phyloP scores from a whole-genome alignment of 2,888 invertebrate species.

The Salticus scenicus region DNA sequence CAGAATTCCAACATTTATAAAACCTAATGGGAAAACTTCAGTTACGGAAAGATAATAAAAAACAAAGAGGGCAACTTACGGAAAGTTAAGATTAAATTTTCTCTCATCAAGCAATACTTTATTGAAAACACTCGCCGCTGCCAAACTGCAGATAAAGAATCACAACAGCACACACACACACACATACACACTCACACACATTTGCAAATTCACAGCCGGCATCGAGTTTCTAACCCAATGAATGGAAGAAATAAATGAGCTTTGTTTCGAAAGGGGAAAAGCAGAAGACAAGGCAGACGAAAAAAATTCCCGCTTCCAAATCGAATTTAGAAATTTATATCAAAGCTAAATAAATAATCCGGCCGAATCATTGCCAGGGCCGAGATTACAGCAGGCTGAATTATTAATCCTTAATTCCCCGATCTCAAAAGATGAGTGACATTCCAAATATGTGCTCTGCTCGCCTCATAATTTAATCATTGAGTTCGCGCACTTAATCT shows the following conservation, averaged over 20 bases:
- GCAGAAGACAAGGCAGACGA: neutral
- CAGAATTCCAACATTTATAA: too few relatives aligned
- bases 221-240: neutral
- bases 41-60: too few relatives aligned
- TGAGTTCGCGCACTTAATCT: constrained; percentile 52
- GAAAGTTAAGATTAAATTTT: too few relatives aligned
- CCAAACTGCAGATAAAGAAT: too few relatives aligned
- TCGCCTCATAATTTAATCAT: constrained; percentile 67
- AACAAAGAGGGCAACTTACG: too few relatives aligned
- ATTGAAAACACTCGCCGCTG: too few relatives aligned
- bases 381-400: constrained; percentile 34
- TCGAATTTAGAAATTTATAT: constrained; percentile 61
- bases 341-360: constrained; percentile 60
- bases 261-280: constrained; percentile 2
- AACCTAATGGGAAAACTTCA: too few relatives aligned
- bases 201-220: neutral
- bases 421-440: constrained; percentile 55
- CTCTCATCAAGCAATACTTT: too few relatives aligned
- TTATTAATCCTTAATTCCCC: constrained; percentile 66
- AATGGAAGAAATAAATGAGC: neutral
- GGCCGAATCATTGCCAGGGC: constrained; percentile 30
- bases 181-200: too few relatives aligned
- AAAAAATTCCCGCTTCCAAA: constrained; percentile 21
- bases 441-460: constrained; percentile 50
- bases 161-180: too few relatives aligned